Evolutionary conservation across 2,888 invertebrate species (phyloP), one percentile per base, ranked within the genome.

Genomic region (Andrena hattorfiana): DNA sequence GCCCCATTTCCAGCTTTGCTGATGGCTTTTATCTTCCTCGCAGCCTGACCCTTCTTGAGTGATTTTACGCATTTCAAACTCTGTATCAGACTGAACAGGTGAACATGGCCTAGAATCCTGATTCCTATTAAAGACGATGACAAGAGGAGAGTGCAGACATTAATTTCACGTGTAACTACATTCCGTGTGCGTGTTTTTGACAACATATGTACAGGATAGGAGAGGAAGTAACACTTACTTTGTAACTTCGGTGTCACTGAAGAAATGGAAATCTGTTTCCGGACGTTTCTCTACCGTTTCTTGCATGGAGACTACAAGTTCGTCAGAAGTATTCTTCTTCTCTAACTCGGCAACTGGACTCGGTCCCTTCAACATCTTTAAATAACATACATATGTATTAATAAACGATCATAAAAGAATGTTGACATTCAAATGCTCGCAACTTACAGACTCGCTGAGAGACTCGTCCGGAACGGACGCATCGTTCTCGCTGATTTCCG

Each of bases 61-160:
- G 96, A 96, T 93, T 78, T 94, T 94, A 20, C 91, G 92, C 91
- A 96, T 95, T 94, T 99, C 99, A 92, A 98, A 97, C 93, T 99
- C 99, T 0, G 99, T 98, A 94, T 99, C 99, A 59, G 99, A 99
- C 94, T 98, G 98, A 82, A 97, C 96, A 7, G 98, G 98, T 16
- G 98, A 97, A 85, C 96, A 96, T 54, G 97, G 96, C 80, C 98
- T 96, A 49, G 97, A 97, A 82, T 95, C 95, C 83, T 93, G 94
- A 87, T 94, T 93, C 88, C 94, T 94, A 86, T 88, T 54, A 48
- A 82, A 84, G 48, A 74, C 13, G 51, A 54, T 35, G 26, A 71
- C 54, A 59, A 75, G 23, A 64, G 51, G 71, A 7, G 20, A 66
- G 26, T 42, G 42, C 23, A 54, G 16, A 49, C 16, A 54, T 80